These are phyloP conservation scores for Agrotis exclamationis DNA, from an alignment of 2,888 invertebrate genomes.

Conservation along the genomic window DNA sequence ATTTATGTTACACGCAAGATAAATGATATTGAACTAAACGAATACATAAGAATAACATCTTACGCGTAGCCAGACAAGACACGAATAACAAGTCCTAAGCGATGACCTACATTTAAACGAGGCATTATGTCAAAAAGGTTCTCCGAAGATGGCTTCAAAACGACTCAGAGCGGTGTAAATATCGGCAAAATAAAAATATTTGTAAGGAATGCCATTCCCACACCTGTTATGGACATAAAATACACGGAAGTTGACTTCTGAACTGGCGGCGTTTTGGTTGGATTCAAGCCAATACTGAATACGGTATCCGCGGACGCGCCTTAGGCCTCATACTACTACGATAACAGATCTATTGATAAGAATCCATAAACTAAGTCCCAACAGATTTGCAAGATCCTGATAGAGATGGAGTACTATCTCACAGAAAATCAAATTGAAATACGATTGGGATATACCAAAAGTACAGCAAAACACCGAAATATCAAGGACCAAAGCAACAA, in stretches of 20 bases:
- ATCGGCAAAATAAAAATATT: slow-evolving; percentile 51
- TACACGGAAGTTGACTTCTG: slow-evolving; percentile 59
- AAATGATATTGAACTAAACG: slow-evolving; percentile 1
- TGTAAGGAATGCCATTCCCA: slow-evolving; percentile 46
- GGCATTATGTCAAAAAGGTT: slow-evolving; percentile 1
- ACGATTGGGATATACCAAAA: slow-evolving; percentile 5
- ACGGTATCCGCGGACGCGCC: slow-evolving; percentile 31
- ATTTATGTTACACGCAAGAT: slow-evolving; percentile 21
- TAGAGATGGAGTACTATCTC: slow-evolving; percentile 33
- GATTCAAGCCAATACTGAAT: slow-evolving; percentile 66
- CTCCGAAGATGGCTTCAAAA: slow-evolving; percentile 22
- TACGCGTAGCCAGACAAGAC: not conserved
- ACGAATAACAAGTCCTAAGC: not conserved
- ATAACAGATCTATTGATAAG: slow-evolving; percentile 44
- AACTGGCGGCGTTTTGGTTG: slow-evolving; percentile 66
- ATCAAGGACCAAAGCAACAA: not conserved
- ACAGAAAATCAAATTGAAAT: slow-evolving; percentile 49
- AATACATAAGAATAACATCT: not conserved
- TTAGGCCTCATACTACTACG: slow-evolving; percentile 37
- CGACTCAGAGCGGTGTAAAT: slow-evolving; percentile 5
- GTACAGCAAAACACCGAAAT: not conserved
- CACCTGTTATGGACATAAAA: slow-evolving; percentile 65
- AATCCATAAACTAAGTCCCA: slow-evolving; percentile 16
- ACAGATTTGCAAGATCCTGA: slow-evolving; percentile 38
- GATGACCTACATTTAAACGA: slow-evolving; percentile 24